phyloP scores from a whole-genome alignment of 1,140 invertebrate species.

The Pogonus chalceus region DNA sequence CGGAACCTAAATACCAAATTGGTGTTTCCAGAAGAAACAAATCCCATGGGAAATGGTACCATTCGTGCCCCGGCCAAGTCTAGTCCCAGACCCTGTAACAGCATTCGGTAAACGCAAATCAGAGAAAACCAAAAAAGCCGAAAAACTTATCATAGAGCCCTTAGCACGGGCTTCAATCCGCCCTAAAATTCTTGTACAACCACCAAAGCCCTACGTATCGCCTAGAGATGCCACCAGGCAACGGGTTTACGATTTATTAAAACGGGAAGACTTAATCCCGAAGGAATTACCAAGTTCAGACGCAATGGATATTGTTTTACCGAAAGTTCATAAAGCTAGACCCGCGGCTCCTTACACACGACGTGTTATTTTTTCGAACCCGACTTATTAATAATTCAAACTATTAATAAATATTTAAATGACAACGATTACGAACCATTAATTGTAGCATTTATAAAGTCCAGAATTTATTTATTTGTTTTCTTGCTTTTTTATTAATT shows the following conservation, averaged over 20 bases:
- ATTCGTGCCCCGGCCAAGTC: constrained; percentile 66
- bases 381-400: background rate
- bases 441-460: no score
- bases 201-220: constrained; percentile 50
- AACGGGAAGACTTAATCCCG: constrained; percentile 41
- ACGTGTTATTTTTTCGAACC: background rate
- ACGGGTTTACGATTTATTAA: constrained; percentile 43
- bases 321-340: constrained; percentile 40
- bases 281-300: constrained; percentile 44
- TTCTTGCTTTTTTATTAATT: no score
- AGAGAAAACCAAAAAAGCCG: constrained; percentile 20
- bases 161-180: constrained; percentile 43
- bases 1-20: background rate
- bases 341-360: constrained; percentile 32
- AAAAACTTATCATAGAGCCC: constrained; percentile 29
- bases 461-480: no score
- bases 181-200: constrained; percentile 43
- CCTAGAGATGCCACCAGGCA: constrained; percentile 49
- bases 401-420: background rate
- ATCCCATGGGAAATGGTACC: constrained; percentile 79
- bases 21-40: constrained; percentile 58
- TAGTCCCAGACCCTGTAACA: constrained; percentile 69
- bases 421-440: no score
- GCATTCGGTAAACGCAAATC: constrained; percentile 57
- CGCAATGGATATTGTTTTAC: constrained; percentile 49